Conservation (phyloP, 2,888 invertebrate genomes). For the Meiosimyza decipiens region DNA sequence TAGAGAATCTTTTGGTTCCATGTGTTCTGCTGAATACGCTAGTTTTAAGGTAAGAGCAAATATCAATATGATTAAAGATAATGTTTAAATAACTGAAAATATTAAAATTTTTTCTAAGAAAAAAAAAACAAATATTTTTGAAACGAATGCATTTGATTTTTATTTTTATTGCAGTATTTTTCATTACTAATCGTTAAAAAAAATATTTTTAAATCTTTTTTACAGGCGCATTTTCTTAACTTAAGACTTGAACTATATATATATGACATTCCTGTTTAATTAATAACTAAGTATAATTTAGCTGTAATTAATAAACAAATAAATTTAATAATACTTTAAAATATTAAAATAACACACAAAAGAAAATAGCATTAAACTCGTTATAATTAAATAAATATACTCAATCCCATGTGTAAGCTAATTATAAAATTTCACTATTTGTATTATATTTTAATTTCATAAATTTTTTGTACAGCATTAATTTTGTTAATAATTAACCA, state of each 20-base stretch:
- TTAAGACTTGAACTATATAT: slow-evolving; percentile 49
- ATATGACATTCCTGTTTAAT: slow-evolving; percentile 15
- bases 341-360: neutral
- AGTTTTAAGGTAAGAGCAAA: slow-evolving; percentile 62
- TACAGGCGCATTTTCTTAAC: slow-evolving; percentile 60
- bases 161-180: neutral
- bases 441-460: neutral
- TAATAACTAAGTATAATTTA: slow-evolving; percentile 1
- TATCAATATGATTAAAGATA: too few relatives aligned
- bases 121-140: neutral
- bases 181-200: neutral
- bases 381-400: neutral
- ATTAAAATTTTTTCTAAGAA: neutral
- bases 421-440: neutral
- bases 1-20: slow-evolving; percentile 65
- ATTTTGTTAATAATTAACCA: neutral
- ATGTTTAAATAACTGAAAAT: neutral
- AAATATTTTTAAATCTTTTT: slow-evolving; percentile 33
- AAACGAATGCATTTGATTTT: neutral
- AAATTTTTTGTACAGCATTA: slow-evolving; percentile 24
- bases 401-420: neutral
- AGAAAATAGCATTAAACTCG: neutral
- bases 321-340: slow-evolving; percentile 1
- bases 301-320: neutral
- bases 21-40: slow-evolving; percentile 65